Evolutionary conservation across 2,113 vertebrate species (phyloP), one percentile per base, ranked within the genome.

Genomic region (Acrocephalus kingi): DNA sequence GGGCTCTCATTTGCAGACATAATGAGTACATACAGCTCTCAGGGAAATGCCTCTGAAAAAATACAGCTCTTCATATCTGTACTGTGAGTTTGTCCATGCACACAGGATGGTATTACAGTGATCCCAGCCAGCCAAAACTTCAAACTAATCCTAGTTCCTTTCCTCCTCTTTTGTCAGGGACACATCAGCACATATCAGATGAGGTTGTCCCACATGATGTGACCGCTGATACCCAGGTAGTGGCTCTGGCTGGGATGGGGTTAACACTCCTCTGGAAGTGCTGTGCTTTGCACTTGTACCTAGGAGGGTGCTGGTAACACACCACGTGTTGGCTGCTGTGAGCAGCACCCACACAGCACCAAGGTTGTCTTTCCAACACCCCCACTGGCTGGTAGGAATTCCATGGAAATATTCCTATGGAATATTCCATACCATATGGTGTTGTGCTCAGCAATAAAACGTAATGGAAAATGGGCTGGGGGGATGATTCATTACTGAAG

Each of bases 361-460:
- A 45, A 43, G 9, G 10, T 19, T 71, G 51, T 43, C 41, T 46
- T 59, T 49, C 9, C 46, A 89, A 69, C 33, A 61, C 14, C 20
- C 45, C 13, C 20, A 39, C 30, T 21, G 55, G 15, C n/a, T 0
- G 0, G 21, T 13, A 64, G 17, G 17, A 68, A 87, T 46, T 69
- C 39, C 63, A 68, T 33, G 6, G 52, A 25, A 28, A 31, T 86
- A 35, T 78, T 43, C 75, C 37, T 17, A 35, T 37, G 16, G 24
- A n/a, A n/a, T 80, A 41, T 86, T 49, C 80, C 37, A 45, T 49
- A 18, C 10, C 39, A 25, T 59, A 41, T 31, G 39, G 49, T 3
- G 8, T 10, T 13, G 10, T 39, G 13, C 59, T 81, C 33, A 74
- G n/a, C n/a, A 67, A 12, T 31, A 21, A 74, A 56, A n/a, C 23